Evolutionary conservation across 2,888 invertebrate species (phyloP), one percentile per base, ranked within the genome.

Genomic region (Euproctis similis): DNA sequence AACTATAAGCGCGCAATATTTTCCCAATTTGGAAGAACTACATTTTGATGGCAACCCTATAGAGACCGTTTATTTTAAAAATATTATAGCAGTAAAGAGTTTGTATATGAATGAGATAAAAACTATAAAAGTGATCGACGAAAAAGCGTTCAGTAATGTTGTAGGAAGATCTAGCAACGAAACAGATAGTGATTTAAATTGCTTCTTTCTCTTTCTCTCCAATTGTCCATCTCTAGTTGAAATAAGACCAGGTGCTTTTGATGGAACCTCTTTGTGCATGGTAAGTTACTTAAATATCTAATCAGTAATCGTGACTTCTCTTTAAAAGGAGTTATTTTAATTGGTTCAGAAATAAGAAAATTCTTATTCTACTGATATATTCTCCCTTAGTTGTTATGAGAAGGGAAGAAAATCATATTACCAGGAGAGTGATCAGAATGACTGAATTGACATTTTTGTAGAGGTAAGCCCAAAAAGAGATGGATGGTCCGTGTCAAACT

Each of bases 1-100:
- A 42, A 59, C 66, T 12, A 50, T 87, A 12, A 82, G 58, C 40
- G 53, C 59, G 1, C 62, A 73, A 28, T 66, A 73, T 27, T 72
- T 86, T 17, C 87, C 88, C 1, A 65, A 64, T 42, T 62, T 88
- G 34, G 73, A 76, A 26, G 76, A 74, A 23, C 60, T 88, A 4
- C 56, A 73, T n/a, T 55, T 88, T 23, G 87, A 86, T 49, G 81
- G 80, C 34, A 88, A 88, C 63, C 81, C 82, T 2, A 61, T 88
- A 8, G 59, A 67, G 25, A 56, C 50, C 16, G 67, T 88, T 40
- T 76, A 74, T 37, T 87, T 88, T 44, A 60, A 66, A 35, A 76
- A 80, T 16, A 73, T 84, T 14, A 49, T 87, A 9, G 67, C 66
- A 4, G 29, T 88, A 7, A 72, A 64, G 43, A 74, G 46, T 43